Conservation (phyloP, 2,113 vertebrate species). For the Harpagus bidentatus region DNA sequence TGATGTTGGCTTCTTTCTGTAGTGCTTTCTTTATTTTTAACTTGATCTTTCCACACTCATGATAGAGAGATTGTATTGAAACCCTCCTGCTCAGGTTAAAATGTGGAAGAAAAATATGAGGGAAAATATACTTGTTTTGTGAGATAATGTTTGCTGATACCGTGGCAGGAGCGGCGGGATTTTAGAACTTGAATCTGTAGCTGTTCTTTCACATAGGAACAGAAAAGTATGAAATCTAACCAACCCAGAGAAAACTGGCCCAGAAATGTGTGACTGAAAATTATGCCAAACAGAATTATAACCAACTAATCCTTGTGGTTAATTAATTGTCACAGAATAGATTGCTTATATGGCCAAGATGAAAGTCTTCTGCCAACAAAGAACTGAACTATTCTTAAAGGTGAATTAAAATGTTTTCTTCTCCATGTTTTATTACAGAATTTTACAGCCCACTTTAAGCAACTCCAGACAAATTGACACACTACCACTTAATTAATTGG, state of each 20-base stretch:
- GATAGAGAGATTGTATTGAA: background rate
- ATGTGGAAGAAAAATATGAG: background rate
- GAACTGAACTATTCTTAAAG: background rate
- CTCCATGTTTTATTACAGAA: background rate
- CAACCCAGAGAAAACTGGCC: background rate
- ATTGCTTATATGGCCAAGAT: background rate
- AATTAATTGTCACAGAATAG: background rate
- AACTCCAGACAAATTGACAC: background rate
- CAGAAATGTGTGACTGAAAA: background rate
- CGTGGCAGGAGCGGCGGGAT: background rate
- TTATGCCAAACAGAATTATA: background rate
- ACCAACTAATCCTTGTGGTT: background rate
- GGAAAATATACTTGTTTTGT: background rate
- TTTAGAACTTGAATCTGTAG: background rate
- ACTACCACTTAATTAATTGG: background rate
- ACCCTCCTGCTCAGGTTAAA: background rate
- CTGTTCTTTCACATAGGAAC: background rate
- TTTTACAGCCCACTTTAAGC: background rate
- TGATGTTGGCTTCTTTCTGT: background rate
- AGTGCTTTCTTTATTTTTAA: background rate
- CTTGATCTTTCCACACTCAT: background rate
- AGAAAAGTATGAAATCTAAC: background rate
- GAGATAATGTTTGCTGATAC: background rate
- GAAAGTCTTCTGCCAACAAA: background rate
- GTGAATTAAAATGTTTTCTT: background rate